Evolutionary conservation across 2,888 invertebrate species (phyloP).

Genomic region (Oxytorus armatus): DNA sequence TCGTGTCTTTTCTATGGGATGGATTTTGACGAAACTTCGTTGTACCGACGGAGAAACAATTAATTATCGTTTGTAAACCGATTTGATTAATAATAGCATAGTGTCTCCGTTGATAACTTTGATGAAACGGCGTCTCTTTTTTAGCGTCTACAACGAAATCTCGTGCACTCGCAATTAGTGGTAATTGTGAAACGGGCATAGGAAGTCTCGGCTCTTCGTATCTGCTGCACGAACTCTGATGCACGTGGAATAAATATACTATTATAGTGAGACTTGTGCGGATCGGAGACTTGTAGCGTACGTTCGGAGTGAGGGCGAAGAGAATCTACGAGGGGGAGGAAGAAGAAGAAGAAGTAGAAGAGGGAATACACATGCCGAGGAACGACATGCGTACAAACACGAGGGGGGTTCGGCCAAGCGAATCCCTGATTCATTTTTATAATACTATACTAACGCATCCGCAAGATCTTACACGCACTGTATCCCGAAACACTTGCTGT

Average conservation of each 20-base stretch:
- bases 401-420: conserved; percentile 53
- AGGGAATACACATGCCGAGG: conserved; percentile 13
- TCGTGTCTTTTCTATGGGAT: too few relatives aligned
- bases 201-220: too few relatives aligned
- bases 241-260: conserved; percentile 52
- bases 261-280: conserved; percentile 16
- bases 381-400: conserved; percentile 25
- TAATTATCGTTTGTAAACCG: too few relatives aligned
- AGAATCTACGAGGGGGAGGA: conserved; percentile 18
- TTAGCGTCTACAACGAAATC: conserved; percentile 46
- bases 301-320: not conserved
- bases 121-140: too few relatives aligned
- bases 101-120: too few relatives aligned
- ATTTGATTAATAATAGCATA: too few relatives aligned
- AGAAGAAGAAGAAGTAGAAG: conserved; percentile 13
- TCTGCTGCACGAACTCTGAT: too few relatives aligned
- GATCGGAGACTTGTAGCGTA: too few relatives aligned
- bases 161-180: conserved; percentile 47
- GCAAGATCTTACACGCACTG: conserved; percentile 8
- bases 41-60: too few relatives aligned
- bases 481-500: not conserved
- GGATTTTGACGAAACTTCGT: too few relatives aligned
- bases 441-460: not conserved
- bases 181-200: conserved; percentile 51
- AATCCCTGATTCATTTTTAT: conserved; percentile 43